Conservation (phyloP, 1,140 invertebrate genomes). For the Caenorhabditis remanei region DNA sequence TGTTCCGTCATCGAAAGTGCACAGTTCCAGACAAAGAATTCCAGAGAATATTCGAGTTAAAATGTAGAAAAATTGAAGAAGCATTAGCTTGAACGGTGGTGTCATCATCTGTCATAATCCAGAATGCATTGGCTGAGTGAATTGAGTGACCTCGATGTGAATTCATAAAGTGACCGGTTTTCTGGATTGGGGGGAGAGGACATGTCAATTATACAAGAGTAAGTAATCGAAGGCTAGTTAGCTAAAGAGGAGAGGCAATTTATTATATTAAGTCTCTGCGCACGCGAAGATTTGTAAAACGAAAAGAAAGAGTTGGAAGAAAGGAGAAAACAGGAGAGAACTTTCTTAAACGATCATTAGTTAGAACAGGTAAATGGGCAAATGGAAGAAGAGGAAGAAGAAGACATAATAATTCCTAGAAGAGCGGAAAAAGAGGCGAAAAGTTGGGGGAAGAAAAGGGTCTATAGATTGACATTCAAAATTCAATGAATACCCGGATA, state of each 20-base stretch:
- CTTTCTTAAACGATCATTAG: slow-evolving; percentile 20
- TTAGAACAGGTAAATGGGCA: slow-evolving; percentile 50
- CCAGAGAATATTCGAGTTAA: background rate
- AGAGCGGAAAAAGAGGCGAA: background rate
- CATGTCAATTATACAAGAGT: slow-evolving; percentile 53
- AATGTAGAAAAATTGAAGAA: background rate
- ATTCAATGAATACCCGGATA: slow-evolving; percentile 42
- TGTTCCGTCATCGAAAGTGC: slow-evolving; percentile 42
- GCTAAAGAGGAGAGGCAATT: background rate
- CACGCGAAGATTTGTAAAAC: slow-evolving; percentile 9
- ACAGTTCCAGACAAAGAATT: slow-evolving; percentile 12
- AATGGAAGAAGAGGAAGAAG: background rate
- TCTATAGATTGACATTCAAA: slow-evolving; percentile 47
- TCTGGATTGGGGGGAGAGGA: slow-evolving; percentile 22
- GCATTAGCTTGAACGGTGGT: slow-evolving; percentile 7
- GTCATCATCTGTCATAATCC: slow-evolving; percentile 49
- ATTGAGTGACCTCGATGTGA: slow-evolving; percentile 35
- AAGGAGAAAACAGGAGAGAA: background rate
- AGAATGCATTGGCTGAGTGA: background rate
- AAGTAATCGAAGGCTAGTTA: slow-evolving; percentile 43
- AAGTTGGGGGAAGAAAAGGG: background rate
- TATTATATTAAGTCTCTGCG: slow-evolving; percentile 53
- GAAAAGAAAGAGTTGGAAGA: slow-evolving; percentile 13
- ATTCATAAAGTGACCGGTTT: slow-evolving; percentile 38
- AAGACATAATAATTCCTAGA: background rate